A percentile compares a stretch with the other conserved stretches of the same genome.
These are phyloP conservation scores for Pristionchus japonicus DNA, from an alignment of 2,888 invertebrate species.

Conservation along the genomic window DNA sequence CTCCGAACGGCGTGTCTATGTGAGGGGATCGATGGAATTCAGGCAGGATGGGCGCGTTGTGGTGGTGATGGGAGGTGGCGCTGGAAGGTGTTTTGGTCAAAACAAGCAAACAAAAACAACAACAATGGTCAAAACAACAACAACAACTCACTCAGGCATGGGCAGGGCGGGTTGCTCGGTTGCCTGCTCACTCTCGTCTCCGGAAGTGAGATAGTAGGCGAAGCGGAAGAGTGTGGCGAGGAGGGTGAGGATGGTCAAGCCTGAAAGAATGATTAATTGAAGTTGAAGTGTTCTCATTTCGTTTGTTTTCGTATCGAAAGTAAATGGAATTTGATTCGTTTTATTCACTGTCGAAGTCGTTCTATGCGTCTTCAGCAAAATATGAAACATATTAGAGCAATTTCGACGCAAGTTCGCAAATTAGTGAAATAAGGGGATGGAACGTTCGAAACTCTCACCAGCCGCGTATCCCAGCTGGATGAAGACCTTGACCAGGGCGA, in stretches of 20 bases:
- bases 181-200: conserved; percentile 58
- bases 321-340: too few species aligned
- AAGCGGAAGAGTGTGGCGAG: conserved; percentile 67
- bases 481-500: conserved; percentile 58
- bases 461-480: conserved; percentile 51
- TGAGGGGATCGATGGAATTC: conserved; percentile 58
- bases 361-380: too few species aligned
- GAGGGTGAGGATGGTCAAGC: conserved; percentile 47
- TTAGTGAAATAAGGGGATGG: too few species aligned
- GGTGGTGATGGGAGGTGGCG: conserved; percentile 44
- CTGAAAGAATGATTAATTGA: not conserved
- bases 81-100: not conserved
- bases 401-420: too few species aligned
- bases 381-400: too few species aligned
- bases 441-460: too few species aligned
- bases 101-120: not conserved
- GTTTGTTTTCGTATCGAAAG: too few species aligned
- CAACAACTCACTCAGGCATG: conserved; percentile 44
- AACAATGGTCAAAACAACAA: not conserved
- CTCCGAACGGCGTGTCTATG: conserved; percentile 45
- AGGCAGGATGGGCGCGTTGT: conserved; percentile 55
- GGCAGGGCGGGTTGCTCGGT: conserved; percentile 46
- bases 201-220: conserved; percentile 69
- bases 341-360: too few species aligned
- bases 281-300: not conserved